Percentiles rank a stretch among this genome's conserved stretches.
phyloP scores from a whole-genome alignment of 1,140 invertebrate species.

The Hydropsyche tenuis region DNA sequence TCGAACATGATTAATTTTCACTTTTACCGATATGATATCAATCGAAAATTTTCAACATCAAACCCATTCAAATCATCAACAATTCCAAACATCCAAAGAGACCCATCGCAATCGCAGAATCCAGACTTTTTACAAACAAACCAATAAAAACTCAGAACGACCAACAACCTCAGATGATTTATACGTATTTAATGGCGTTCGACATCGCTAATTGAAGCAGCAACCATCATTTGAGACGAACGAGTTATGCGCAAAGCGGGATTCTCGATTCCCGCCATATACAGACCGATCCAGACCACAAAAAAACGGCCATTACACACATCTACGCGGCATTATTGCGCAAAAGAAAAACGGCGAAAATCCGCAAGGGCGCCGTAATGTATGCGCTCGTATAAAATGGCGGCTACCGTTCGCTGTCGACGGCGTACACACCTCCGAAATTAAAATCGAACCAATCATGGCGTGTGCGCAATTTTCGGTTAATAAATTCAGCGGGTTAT shows the following conservation, averaged over 20 bases:
- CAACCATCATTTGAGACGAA: not conserved
- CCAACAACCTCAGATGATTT: not conserved
- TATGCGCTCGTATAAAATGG: not conserved
- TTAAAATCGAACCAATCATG: slow-evolving; percentile 11
- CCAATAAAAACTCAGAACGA: not conserved
- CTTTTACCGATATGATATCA: no score
- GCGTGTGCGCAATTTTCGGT: not conserved
- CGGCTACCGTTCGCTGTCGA: slow-evolving; percentile 1
- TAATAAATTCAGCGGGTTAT: not conserved
- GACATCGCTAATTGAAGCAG: slow-evolving; percentile 19
- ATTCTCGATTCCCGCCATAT: no score
- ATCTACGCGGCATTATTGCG: no score
- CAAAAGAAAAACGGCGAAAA: not conserved
- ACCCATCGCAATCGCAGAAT: no score
- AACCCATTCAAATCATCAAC: no score
- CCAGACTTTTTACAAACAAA: no score
- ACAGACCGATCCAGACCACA: no score
- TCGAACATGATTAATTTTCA: no score
- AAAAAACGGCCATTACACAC: no score
- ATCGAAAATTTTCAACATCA: no score
- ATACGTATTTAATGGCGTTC: slow-evolving; percentile 13
- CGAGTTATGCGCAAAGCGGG: no score
- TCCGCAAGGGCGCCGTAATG: not conserved
- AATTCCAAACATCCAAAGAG: no score
- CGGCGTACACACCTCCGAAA: not conserved